Conservation (phyloP, 2,888 invertebrate species). For the Aproaerema taeniolella region DNA sequence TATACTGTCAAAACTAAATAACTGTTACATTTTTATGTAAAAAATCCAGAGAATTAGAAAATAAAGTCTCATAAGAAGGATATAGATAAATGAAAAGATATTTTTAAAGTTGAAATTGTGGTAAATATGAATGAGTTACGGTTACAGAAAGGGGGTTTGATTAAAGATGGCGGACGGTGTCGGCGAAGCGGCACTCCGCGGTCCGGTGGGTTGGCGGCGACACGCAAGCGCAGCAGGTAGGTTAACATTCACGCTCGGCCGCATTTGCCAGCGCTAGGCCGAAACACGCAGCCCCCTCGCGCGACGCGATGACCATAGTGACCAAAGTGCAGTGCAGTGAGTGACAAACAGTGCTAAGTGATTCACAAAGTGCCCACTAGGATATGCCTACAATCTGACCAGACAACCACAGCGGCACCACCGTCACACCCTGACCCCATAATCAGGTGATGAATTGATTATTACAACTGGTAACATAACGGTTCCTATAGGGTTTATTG, state of each 20-base stretch:
- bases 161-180: constrained; percentile 48
- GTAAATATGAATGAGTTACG: too few species aligned
- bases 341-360: constrained; percentile 40
- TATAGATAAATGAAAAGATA: too few species aligned
- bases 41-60: too few species aligned
- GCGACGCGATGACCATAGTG: constrained; percentile 59
- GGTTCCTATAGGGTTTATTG: constrained; percentile 22
- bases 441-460: constrained; percentile 59
- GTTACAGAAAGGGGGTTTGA: constrained; percentile 1
- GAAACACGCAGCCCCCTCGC: constrained; percentile 55
- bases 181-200: constrained; percentile 56
- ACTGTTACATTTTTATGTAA: too few species aligned
- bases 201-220: constrained; percentile 52
- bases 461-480: constrained; percentile 20
- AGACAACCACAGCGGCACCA: constrained; percentile 66
- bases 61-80: too few species aligned
- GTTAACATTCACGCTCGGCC: constrained; percentile 72
- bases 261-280: constrained; percentile 69
- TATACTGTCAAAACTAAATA: too few species aligned
- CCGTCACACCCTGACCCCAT: constrained; percentile 55
- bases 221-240: constrained; percentile 76
- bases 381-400: constrained; percentile 57
- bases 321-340: constrained; percentile 56
- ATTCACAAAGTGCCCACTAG: constrained; percentile 17
- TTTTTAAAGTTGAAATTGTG: too few species aligned